Evolutionary conservation across 2,888 invertebrate genomes (phyloP).

Genomic region (Nasonia oneida): DNA sequence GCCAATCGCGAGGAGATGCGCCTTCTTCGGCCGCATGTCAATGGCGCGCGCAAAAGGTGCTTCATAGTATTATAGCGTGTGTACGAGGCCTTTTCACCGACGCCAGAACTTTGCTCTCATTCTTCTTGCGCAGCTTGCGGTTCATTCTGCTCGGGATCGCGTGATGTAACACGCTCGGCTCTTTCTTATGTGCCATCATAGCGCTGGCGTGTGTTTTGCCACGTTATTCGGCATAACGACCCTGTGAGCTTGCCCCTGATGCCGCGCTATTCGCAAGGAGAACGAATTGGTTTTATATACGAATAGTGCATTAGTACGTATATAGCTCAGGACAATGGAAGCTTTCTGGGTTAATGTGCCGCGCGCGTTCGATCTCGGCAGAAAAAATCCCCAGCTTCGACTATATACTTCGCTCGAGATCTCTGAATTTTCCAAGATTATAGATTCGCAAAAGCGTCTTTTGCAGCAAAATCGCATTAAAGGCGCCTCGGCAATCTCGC

Average conservation of each 20-base stretch:
- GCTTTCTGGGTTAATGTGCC: not conserved
- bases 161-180: not conserved
- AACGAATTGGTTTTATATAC: not conserved
- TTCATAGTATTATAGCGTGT: too few species aligned
- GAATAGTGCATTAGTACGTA: too few species aligned
- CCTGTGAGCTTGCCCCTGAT: not conserved
- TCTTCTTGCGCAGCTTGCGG: constrained; percentile 2
- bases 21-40: constrained; percentile 49
- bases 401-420: not conserved
- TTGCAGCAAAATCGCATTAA: not conserved
- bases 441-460: not conserved
- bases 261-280: not conserved
- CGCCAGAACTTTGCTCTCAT: not conserved
- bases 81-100: too few species aligned
- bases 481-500: not conserved
- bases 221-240: not conserved
- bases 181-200: not conserved
- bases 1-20: constrained; percentile 42
- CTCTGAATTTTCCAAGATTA: not conserved
- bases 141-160: constrained; percentile 3
- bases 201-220: not conserved
- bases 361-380: too few species aligned
- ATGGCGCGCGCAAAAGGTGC: constrained; percentile 42
- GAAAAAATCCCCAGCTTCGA: not conserved
- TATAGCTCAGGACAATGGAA: not conserved